Evolutionary conservation across 2,797 vertebrate genomes (phyloP).

Genomic region (Decapterus maruadsi): DNA sequence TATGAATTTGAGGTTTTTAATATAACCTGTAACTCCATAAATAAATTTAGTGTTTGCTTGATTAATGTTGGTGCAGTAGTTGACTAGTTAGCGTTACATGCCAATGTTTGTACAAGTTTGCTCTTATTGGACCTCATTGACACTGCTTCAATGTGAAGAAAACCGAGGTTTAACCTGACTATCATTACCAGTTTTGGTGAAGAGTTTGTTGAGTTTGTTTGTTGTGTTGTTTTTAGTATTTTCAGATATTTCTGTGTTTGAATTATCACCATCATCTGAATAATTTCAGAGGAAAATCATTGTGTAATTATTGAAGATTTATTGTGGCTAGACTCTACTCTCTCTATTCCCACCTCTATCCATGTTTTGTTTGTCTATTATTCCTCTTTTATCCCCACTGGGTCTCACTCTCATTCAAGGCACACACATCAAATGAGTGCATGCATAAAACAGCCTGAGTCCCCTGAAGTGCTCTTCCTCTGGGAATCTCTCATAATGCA

Average conservation of each 20-base stretch:
- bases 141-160: not conserved
- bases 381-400: constrained; percentile 32
- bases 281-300: too few relatives aligned
- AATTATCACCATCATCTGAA: too few relatives aligned
- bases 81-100: not conserved
- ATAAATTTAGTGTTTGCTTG: not conserved
- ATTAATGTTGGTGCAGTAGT: too few relatives aligned
- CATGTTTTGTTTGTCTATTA: constrained; percentile 5
- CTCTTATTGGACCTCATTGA: not conserved
- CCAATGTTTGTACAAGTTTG: not conserved
- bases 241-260: not conserved
- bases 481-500: constrained; percentile 29
- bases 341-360: not conserved
- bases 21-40: not conserved
- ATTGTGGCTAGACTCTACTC: too few relatives aligned
- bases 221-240: not conserved
- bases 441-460: constrained; percentile 24
- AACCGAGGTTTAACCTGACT: not conserved
- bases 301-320: too few relatives aligned
- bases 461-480: constrained; percentile 20
- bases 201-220: not conserved
- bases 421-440: constrained; percentile 9
- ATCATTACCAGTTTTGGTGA: not conserved
- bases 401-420: constrained; percentile 10
- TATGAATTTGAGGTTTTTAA: not conserved